Evolutionary conservation across 2,797 vertebrate species (phyloP).

Genomic region (Corythornis leucogaster): DNA sequence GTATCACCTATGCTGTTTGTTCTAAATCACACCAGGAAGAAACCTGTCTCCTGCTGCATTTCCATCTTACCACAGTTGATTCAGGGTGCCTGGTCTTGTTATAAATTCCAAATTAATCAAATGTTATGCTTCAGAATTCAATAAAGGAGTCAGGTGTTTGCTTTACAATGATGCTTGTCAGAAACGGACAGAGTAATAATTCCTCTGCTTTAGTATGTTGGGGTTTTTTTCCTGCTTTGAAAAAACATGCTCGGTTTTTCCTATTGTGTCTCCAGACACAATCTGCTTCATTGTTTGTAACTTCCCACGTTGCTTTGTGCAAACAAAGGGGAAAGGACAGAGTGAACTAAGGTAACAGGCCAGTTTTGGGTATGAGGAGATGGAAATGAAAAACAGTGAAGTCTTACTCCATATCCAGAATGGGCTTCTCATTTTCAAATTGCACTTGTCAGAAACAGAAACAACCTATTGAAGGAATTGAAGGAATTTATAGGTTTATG

Average conservation of each 20-base stretch:
- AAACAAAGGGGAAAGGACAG: not conserved
- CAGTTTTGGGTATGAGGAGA: not conserved
- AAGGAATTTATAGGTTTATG: not conserved
- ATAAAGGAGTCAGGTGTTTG: not conserved
- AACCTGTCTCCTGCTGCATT: not conserved
- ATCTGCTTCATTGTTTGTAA: not conserved
- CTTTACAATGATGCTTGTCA: not conserved
- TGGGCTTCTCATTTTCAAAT: not conserved
- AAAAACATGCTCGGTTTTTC: not conserved
- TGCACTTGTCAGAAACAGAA: not conserved
- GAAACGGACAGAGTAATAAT: not conserved
- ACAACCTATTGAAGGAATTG: not conserved
- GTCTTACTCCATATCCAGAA: not conserved
- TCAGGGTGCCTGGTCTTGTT: not conserved
- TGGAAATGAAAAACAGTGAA: not conserved
- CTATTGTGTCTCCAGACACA: not conserved
- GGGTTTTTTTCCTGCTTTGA: not conserved
- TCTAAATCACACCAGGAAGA: not conserved
- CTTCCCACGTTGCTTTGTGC: not conserved
- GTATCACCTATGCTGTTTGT: not conserved
- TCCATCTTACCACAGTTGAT: not conserved
- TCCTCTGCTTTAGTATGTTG: not conserved
- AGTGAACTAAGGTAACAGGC: not conserved
- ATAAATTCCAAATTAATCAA: not conserved
- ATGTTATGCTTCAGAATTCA: not conserved